Conservation (phyloP, 1,140 invertebrate species). For the Halictus rubicundus region DNA sequence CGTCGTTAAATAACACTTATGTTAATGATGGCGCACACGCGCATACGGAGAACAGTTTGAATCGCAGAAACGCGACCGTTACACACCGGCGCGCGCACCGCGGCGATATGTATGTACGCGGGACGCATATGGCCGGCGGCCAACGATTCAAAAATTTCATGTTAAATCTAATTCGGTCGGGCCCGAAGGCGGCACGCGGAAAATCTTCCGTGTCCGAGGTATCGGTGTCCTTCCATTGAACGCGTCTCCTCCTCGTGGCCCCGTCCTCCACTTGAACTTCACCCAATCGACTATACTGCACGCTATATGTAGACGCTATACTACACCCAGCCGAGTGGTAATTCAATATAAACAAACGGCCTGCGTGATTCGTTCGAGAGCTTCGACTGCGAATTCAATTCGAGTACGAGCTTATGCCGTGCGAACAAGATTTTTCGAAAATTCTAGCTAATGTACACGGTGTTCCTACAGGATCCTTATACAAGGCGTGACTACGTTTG, state of each 20-base stretch:
- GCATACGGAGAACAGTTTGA: not conserved
- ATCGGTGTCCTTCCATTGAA: not conserved
- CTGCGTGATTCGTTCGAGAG: not conserved
- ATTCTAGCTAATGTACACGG: no score
- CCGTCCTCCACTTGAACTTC: conserved; percentile 13
- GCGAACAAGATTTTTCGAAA: not conserved
- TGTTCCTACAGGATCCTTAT: no score
- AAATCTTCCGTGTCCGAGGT: not conserved
- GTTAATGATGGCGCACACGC: conserved; percentile 27
- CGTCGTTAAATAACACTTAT: conserved; percentile 51
- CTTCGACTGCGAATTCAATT: no score
- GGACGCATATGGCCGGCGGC: conserved; percentile 5
- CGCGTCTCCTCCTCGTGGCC: not conserved
- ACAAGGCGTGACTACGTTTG: no score
- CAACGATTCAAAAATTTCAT: conserved; percentile 24
- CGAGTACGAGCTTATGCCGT: no score
- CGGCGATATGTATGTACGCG: not conserved
- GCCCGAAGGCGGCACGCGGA: not conserved
- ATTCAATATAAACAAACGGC: conserved; percentile 12
- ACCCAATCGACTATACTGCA: not conserved
- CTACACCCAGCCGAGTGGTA: not conserved
- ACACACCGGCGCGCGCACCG: not conserved
- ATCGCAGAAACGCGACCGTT: conserved; percentile 38
- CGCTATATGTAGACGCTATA: not conserved
- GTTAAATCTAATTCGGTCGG: conserved; percentile 21